phyloP scores from a whole-genome alignment of 2,888 invertebrate species.

The Calephelis perditalis region DNA sequence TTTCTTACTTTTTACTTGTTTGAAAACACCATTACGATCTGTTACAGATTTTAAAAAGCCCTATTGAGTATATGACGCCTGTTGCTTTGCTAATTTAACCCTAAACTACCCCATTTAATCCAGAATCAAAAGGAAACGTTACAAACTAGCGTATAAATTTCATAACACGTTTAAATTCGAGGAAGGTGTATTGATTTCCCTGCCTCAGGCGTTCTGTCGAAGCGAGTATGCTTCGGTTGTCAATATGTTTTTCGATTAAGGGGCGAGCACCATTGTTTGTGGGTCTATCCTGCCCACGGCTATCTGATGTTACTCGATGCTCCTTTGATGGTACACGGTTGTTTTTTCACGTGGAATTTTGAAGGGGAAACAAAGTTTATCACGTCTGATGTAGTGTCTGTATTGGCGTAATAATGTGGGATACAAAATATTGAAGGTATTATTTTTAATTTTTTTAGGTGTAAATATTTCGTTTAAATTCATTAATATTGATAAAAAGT shows the following conservation, averaged over 20 bases:
- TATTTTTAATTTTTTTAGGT: too few relatives aligned
- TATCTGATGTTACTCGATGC: constrained; percentile 17
- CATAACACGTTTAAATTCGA: constrained; percentile 59
- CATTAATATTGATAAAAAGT: too few relatives aligned
- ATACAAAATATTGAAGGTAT: too few relatives aligned
- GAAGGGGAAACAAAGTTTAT: neutral
- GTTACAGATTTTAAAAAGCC: too few relatives aligned
- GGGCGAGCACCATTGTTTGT: constrained; percentile 25
- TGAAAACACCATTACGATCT: too few relatives aligned
- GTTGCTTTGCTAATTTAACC: too few relatives aligned
- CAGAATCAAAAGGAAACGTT: neutral
- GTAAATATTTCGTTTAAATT: too few relatives aligned
- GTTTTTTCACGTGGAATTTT: constrained; percentile 4
- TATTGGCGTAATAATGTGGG: neutral
- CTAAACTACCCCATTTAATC: too few relatives aligned
- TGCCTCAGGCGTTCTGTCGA: constrained; percentile 41
- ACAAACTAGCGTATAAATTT: constrained; percentile 1
- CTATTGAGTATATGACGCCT: too few relatives aligned
- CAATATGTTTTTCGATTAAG: constrained; percentile 40
- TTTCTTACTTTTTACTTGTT: too few relatives aligned
- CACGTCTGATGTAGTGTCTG: neutral
- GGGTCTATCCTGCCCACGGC: constrained; percentile 16
- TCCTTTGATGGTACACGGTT: constrained; percentile 15
- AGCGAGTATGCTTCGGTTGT: constrained; percentile 36
- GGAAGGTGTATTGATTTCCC: constrained; percentile 66